phyloP scores from a whole-genome alignment of 2,797 vertebrate species.

The Scolopax rusticola region DNA sequence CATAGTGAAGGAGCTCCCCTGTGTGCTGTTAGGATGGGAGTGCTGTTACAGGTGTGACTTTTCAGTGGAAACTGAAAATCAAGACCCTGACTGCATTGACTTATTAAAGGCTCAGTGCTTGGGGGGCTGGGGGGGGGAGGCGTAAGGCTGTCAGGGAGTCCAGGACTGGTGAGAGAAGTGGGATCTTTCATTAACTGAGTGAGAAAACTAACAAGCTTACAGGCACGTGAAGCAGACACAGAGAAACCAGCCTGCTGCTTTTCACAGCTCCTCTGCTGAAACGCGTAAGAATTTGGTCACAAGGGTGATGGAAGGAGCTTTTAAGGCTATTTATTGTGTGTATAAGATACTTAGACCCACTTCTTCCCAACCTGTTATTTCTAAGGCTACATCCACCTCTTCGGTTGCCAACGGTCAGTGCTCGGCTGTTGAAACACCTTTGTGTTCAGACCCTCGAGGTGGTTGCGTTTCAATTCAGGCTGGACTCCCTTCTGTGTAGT shows the following conservation, averaged over 20 bases:
- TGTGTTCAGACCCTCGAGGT: background rate
- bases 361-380: background rate
- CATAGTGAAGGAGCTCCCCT: background rate
- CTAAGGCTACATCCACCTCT: background rate
- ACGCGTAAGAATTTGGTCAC: background rate
- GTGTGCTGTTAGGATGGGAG: accelerated
- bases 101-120: background rate
- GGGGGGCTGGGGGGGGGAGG: no score
- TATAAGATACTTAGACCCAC: accelerated
- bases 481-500: background rate
- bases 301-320: background rate
- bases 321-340: background rate
- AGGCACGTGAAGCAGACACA: accelerated
- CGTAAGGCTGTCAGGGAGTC: background rate
- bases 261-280: background rate
- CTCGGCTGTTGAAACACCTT: background rate
- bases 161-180: background rate
- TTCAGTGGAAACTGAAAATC: background rate
- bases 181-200: background rate
- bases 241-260: background rate
- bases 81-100: background rate
- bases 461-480: background rate
- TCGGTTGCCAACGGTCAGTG: background rate
- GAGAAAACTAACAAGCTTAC: background rate
- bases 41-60: background rate